Evolutionary conservation across 2,888 invertebrate species (phyloP).

Genomic region (Lepeophtheirus nordmannii): DNA sequence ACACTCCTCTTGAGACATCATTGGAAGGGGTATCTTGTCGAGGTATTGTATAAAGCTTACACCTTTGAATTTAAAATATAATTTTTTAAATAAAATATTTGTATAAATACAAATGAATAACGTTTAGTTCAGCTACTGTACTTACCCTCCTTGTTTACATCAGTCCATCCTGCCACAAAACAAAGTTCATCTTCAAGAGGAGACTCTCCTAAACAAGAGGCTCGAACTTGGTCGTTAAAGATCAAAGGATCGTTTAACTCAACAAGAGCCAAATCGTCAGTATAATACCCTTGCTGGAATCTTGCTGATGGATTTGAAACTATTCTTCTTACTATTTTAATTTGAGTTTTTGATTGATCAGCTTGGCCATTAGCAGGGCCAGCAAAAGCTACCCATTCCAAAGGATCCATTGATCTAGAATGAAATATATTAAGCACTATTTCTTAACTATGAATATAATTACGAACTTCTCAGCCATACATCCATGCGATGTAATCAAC

Average conservation of each 20-base stretch:
- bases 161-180: conserved; percentile 45
- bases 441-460: neutral
- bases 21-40: conserved; percentile 42
- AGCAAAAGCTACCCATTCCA: conserved; percentile 30
- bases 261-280: conserved; percentile 44
- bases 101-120: neutral
- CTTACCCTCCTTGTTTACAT: conserved; percentile 11
- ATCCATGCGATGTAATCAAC: conserved; percentile 40
- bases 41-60: conserved; percentile 38
- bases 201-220: conserved; percentile 43
- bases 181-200: conserved; percentile 40
- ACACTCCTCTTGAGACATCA: conserved; percentile 42
- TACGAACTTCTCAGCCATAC: conserved; percentile 32
- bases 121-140: neutral
- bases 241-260: conserved; percentile 40
- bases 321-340: conserved; percentile 32
- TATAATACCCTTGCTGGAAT: conserved; percentile 31
- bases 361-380: conserved; percentile 24
- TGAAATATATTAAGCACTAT: neutral
- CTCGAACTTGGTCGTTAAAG: conserved; percentile 39
- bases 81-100: conserved; percentile 32
- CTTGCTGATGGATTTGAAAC: conserved; percentile 40
- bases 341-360: conserved; percentile 9
- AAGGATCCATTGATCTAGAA: conserved; percentile 27
- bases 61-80: conserved; percentile 36